Evolutionary conservation across 2,113 vertebrate genomes (phyloP), one percentile per base, ranked within the genome.

Genomic region (Scalopus aquaticus): DNA sequence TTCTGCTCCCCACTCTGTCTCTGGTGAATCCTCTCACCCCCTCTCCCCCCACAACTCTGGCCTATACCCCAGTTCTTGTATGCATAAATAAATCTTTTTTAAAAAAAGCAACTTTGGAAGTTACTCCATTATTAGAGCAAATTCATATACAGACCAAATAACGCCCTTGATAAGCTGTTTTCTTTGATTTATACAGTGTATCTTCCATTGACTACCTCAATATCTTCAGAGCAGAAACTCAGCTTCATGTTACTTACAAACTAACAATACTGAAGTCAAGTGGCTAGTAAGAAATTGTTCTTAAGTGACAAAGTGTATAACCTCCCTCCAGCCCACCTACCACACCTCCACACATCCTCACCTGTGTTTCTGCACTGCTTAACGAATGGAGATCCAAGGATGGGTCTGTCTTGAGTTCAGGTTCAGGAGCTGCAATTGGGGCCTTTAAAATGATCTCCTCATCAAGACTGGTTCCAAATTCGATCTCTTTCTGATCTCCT

Each of bases 341-440:
- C 70, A 39, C 17, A 51, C n/a, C 49, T 4, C 17, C 1, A 2
- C 44, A 84, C 6, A 35, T 6, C 30, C 93, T 98, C 96, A 99
- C 99, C 99, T 99, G 99, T 74, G 98, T 99, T 97, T 99, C 99
- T 2, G 98, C 98, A 42, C 99, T 99, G 98, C 99, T 99, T 84
- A 99, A 94, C 24, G 99, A 99, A 97, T 99, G 99, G 95, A 99
- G 99, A 96, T 99, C 99, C 73, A 99, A 97, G 0, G 99, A 99
- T 0, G 98, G 98, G 94, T 99, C 99, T 2, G 99, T 99, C 94
- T 98, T 99, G 88, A 99, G 98, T 94, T 99, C 99, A 3, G 99
- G 99, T 90, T 99, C 99, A 3, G 99, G 99, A 98, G 99, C 99
- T 72, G 99, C 99, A 56, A 99, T 99, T 0, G 99, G 99, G 11